These are phyloP conservation scores for Corythaeola cristata DNA, from an alignment of 2,113 vertebrate genomes.

Conservation along the genomic window DNA sequence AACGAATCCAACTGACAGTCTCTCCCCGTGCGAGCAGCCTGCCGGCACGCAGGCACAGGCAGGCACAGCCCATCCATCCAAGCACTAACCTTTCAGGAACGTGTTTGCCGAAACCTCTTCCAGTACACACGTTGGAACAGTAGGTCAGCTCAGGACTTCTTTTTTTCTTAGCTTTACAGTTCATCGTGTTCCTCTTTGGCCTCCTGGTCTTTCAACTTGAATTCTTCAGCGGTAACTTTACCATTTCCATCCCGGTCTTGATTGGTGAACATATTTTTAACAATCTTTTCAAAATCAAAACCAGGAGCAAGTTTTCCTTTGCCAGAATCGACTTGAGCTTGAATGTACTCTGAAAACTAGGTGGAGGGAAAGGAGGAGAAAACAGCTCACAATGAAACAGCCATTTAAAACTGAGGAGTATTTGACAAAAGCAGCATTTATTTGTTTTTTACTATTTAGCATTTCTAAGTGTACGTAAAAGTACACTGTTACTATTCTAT, in stretches of 20 bases:
- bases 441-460: not conserved
- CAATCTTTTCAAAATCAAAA: constrained; percentile 88
- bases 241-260: constrained; percentile 94
- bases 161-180: constrained; percentile 75
- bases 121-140: not conserved
- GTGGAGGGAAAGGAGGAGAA: not conserved
- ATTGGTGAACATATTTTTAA: constrained; percentile 97
- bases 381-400: not conserved
- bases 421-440: not conserved
- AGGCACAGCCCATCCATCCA: not conserved
- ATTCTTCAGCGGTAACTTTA: constrained; percentile 89
- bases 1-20: not conserved
- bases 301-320: constrained; percentile 94
- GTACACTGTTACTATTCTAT: not conserved
- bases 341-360: constrained; percentile 94
- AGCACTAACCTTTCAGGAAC: not conserved
- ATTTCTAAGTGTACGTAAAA: rapidly evolving
- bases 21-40: not conserved
- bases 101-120: not conserved
- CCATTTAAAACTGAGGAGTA: not conserved
- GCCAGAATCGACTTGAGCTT: constrained; percentile 86
- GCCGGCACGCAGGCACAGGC: not conserved
- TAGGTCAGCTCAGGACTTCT: not conserved
- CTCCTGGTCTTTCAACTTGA: constrained; percentile 95
- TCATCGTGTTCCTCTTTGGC: constrained; percentile 84